A percentile compares a stretch with the other conserved stretches of the same genome.
Conservation (phyloP, 2,888 invertebrate genomes). For the Leptothorax acervorum region DNA sequence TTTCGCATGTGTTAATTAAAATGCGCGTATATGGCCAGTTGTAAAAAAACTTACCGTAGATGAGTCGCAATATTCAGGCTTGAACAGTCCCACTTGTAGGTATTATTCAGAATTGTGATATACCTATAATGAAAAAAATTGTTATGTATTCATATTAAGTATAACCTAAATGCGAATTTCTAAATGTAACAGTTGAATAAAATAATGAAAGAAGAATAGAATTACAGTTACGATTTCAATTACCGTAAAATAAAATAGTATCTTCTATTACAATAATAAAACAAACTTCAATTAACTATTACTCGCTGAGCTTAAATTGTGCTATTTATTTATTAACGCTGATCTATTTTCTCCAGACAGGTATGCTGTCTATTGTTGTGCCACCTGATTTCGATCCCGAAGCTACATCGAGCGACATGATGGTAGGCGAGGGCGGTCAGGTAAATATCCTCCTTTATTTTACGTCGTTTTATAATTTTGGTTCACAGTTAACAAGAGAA, state of each 20-base stretch:
- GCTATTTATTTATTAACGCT: conserved; percentile 10
- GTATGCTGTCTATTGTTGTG: conserved; percentile 93
- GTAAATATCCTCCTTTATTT: conserved; percentile 68
- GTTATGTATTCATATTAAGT: neutral
- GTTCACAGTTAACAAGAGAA: neutral
- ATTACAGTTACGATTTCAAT: neutral
- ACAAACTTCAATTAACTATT: neutral
- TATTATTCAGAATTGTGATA: neutral
- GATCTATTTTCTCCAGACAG: conserved; percentile 88
- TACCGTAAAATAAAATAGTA: neutral
- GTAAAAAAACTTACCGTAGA: conserved; percentile 2
- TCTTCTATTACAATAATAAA: neutral
- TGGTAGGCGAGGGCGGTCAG: conserved; percentile 93
- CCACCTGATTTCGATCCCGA: conserved; percentile 96
- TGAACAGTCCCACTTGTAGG: neutral
- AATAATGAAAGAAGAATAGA: neutral
- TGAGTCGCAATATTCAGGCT: neutral
- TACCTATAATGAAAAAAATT: neutral
- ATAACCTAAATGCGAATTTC: conserved; percentile 3
- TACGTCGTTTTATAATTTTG: neutral
- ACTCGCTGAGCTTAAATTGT: neutral
- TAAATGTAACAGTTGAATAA: neutral
- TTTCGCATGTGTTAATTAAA: conserved; percentile 31
- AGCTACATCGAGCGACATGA: conserved; percentile 95
- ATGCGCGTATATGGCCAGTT: neutral